These are phyloP conservation scores for Mastacembelus armatus DNA, from an alignment of 2,797 vertebrate genomes.

Conservation along the genomic window DNA sequence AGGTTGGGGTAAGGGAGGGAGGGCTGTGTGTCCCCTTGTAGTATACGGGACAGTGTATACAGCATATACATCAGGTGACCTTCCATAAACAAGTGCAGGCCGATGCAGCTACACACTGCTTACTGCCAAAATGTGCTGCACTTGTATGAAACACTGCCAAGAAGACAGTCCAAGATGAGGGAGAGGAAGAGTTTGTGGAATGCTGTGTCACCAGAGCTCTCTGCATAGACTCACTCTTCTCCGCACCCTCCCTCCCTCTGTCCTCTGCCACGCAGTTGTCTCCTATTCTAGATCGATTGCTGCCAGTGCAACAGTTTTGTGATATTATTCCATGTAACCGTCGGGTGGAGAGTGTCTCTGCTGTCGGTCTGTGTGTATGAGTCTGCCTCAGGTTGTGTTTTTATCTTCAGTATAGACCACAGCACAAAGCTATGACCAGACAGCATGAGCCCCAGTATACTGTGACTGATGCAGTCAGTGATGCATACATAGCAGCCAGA, in stretches of 20 bases:
- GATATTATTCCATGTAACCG: slow-evolving; percentile 18
- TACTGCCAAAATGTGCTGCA: slow-evolving; percentile 21
- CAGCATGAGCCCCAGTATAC: background rate
- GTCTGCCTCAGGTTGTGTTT: slow-evolving; percentile 10
- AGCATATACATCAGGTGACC: slow-evolving; percentile 24
- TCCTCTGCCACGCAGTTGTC: slow-evolving; percentile 46
- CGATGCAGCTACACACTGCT: background rate
- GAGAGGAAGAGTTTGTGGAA: slow-evolving; percentile 53
- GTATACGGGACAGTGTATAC: slow-evolving; percentile 7
- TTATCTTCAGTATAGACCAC: background rate
- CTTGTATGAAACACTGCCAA: slow-evolving; percentile 21
- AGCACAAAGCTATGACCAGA: background rate
- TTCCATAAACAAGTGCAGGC: slow-evolving; percentile 12
- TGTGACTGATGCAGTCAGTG: slow-evolving; percentile 37
- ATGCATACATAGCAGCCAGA: slow-evolving; percentile 23
- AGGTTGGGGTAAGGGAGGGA: slow-evolving; percentile 27
- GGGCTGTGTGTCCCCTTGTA: slow-evolving; percentile 6
- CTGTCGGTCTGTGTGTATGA: background rate
- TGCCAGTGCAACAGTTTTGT: slow-evolving; percentile 25
- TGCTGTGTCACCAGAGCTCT: slow-evolving; percentile 82
- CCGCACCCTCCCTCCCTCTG: slow-evolving; percentile 46
- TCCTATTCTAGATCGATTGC: slow-evolving; percentile 28
- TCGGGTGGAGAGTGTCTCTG: slow-evolving; percentile 19
- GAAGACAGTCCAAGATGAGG: slow-evolving; percentile 13
- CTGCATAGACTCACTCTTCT: slow-evolving; percentile 60